These are phyloP conservation scores for Crotalus viridis DNA, from an alignment of 2,113 vertebrate genomes.

Conservation along the genomic window DNA sequence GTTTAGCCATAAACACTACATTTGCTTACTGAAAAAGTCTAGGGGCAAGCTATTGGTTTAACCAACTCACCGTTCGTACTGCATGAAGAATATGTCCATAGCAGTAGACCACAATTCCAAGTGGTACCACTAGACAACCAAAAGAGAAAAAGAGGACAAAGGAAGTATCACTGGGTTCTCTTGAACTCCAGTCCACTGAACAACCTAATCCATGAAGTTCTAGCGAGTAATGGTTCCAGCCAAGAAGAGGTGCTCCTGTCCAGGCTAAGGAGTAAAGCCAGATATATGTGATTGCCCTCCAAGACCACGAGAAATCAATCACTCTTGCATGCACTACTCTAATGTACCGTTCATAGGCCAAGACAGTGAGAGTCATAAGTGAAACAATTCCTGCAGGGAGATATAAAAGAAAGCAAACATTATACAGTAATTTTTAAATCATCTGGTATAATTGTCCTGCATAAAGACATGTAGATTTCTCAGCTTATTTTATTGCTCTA, in stretches of 20 bases:
- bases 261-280: constrained; percentile 93
- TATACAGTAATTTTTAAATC: neutral
- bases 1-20: neutral
- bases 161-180: constrained; percentile 83
- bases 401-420: constrained; percentile 31
- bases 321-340: constrained; percentile 87
- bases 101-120: constrained; percentile 89
- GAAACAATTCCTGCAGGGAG: constrained; percentile 84
- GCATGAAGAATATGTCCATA: constrained; percentile 91
- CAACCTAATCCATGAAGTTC: constrained; percentile 87
- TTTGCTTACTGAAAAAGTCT: constrained; percentile 1
- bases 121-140: constrained; percentile 83
- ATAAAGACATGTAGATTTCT: neutral
- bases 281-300: constrained; percentile 85
- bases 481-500: neutral
- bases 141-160: constrained; percentile 90
- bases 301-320: constrained; percentile 87
- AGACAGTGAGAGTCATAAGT: constrained; percentile 84
- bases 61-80: constrained; percentile 83
- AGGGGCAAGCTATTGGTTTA: constrained; percentile 1
- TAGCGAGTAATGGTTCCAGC: constrained; percentile 90
- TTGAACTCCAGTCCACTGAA: constrained; percentile 87
- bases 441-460: neutral
- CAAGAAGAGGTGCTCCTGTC: constrained; percentile 88
- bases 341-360: constrained; percentile 91